Percentiles rank a stretch among this genome's conserved stretches.
phyloP scores from a whole-genome alignment of 2,888 invertebrate species.

The Psococerastis gibbosa region DNA sequence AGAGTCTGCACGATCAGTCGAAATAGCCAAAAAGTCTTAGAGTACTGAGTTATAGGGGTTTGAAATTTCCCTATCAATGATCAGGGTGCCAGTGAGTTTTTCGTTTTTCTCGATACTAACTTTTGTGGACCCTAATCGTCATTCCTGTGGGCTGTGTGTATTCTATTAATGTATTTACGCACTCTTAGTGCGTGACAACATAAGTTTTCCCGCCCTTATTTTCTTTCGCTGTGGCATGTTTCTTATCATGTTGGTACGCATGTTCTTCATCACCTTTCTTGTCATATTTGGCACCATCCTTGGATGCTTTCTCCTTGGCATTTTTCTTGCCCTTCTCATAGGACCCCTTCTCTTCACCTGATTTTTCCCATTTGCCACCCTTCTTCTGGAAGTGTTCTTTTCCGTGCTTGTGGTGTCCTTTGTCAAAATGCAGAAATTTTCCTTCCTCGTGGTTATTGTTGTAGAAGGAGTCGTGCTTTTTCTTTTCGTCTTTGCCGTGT shows the following conservation, averaged over 20 bases:
- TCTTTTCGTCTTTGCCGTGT: conserved; percentile 28
- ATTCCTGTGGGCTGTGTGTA: too few species aligned
- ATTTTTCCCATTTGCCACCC: neutral
- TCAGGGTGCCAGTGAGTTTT: too few species aligned
- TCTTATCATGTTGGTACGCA: neutral
- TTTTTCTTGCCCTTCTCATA: neutral
- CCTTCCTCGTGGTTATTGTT: conserved; percentile 27
- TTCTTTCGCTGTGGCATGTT: neutral
- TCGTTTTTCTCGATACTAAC: too few species aligned
- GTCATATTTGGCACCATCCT: neutral
- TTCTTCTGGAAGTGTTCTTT: neutral
- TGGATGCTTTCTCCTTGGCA: neutral
- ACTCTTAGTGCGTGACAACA: conserved; percentile 1
- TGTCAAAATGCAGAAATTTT: neutral
- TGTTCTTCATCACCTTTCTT: neutral
- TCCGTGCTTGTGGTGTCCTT: neutral
- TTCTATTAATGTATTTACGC: too few species aligned
- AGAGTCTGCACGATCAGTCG: too few species aligned
- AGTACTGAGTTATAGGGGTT: too few species aligned
- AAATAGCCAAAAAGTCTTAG: too few species aligned
- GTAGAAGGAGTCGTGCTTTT: conserved; percentile 28
- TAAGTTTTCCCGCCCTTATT: neutral
- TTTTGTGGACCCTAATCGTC: too few species aligned
- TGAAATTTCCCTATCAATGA: too few species aligned
- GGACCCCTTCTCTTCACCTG: neutral